Evolutionary conservation across 2,888 invertebrate genomes (phyloP), one percentile per base, ranked within the genome.

Genomic region (Disparrhopalites patrizii): DNA sequence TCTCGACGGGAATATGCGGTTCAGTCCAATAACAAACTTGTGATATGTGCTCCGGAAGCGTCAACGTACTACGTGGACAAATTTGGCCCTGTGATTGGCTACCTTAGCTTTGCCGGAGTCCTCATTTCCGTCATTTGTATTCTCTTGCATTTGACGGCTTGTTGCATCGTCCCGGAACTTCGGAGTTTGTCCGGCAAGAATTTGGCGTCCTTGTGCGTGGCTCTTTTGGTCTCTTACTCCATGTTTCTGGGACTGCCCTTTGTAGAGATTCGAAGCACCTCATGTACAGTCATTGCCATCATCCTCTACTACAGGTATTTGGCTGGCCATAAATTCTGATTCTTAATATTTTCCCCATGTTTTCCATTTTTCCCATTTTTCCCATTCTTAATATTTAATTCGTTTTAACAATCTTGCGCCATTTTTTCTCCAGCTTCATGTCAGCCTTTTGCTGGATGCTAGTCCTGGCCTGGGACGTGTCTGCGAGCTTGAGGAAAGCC

Each of bases 391-490:
- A n/a, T n/a, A n/a, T n/a, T n/a, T n/a, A n/a, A n/a, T n/a, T n/a
- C n/a, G n/a, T n/a, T n/a, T 36, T 13, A 36, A 36, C 36, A 40
- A 40, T 40, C 20, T 20, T 18, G 13, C 13, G n/a, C 40, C n/a
- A 40, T 31, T 57, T 31, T 28, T 38, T 30, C 66, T 67, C 15
- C 62, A 75, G 79, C 69, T 83, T 82, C 75, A 76, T 83, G 65
- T 79, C 82, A 1, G 80, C 83, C 1, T 84, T 84, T 75, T 79
- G 79, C 67, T 84, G 84, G 84, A 82, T 82, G 81, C 79, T 82
- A 58, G 79, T 82, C 2, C 80, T 84, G 77, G 80, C 83, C 0
- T 81, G 81, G 75, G 83, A 83, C 71, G 81, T 79, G 15, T 81
- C 79, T 78, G 78, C 79, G 71, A 82, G 80, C n/a, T 77, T 81